A percentile compares a stretch with the other conserved stretches of the same genome.
Conservation (phyloP, 1,140 invertebrate species). For the Agrilus planipennis region DNA sequence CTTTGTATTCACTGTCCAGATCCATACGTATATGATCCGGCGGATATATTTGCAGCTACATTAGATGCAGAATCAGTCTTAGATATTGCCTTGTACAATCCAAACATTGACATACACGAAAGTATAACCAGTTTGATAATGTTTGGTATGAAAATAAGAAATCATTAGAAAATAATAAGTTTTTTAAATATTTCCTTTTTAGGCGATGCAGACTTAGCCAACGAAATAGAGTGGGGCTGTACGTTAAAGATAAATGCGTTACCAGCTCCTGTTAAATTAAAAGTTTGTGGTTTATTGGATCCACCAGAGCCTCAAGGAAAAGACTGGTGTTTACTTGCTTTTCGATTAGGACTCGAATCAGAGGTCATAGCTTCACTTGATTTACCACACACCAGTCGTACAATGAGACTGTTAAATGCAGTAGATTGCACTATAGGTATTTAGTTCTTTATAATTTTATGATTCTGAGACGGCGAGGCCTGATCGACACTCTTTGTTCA, state of each 20-base stretch:
- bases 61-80: constrained; percentile 40
- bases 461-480: too few relatives aligned
- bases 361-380: constrained; percentile 32
- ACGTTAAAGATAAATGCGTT: constrained; percentile 32
- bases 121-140: constrained; percentile 55
- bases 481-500: too few relatives aligned
- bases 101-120: constrained; percentile 48
- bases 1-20: constrained; percentile 40
- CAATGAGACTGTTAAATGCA: constrained; percentile 27
- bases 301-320: constrained; percentile 64
- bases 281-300: constrained; percentile 54
- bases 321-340: constrained; percentile 74
- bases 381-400: constrained; percentile 30
- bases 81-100: constrained; percentile 40
- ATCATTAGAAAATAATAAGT: not conserved
- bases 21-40: constrained; percentile 48
- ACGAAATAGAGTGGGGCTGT: constrained; percentile 32
- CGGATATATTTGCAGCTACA: constrained; percentile 45
- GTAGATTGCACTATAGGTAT: constrained; percentile 33
- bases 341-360: constrained; percentile 50
- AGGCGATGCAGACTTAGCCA: constrained; percentile 27
- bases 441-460: not conserved
- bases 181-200: constrained; percentile 1
- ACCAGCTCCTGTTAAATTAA: constrained; percentile 37
- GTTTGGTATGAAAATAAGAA: constrained; percentile 38